These are phyloP conservation scores for Typhlomys cinereus DNA, from an alignment of 2,113 vertebrate species.

Conservation along the genomic window DNA sequence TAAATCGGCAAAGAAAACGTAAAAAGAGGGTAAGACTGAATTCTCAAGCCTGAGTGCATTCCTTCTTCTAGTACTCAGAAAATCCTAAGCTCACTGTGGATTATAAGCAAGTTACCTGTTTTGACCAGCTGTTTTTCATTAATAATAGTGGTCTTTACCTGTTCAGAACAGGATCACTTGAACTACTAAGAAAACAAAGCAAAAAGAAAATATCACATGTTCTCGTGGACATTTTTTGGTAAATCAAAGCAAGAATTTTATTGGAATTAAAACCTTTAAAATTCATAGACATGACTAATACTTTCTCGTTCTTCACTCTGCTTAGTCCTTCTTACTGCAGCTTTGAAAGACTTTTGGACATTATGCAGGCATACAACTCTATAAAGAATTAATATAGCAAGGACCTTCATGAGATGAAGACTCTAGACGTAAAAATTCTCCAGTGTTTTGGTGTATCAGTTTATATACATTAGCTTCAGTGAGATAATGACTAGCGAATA, in stretches of 20 bases:
- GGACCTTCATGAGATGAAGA: slow-evolving; percentile 11
- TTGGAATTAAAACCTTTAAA: slow-evolving; percentile 31
- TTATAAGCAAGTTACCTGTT: slow-evolving; percentile 9
- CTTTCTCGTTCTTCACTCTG: slow-evolving; percentile 47
- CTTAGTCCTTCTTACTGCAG: slow-evolving; percentile 2
- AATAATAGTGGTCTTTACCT: background rate
- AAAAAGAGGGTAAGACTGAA: background rate
- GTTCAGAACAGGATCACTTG: background rate
- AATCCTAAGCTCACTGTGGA: slow-evolving; percentile 27
- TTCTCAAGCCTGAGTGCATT: background rate
- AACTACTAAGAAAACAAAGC: slow-evolving; percentile 9
- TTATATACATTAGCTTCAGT: background rate
- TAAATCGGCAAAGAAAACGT: slow-evolving; percentile 3
- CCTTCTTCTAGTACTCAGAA: background rate
- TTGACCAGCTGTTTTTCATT: slow-evolving; percentile 19
- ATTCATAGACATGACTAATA: slow-evolving; percentile 32
- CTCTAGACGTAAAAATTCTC: slow-evolving; percentile 12
- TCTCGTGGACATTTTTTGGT: slow-evolving; percentile 7
- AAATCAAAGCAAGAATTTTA: slow-evolving; percentile 21
- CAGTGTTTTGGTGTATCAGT: slow-evolving; percentile 11
- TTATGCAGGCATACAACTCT: background rate
- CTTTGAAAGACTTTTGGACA: slow-evolving; percentile 18
- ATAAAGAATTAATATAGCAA: slow-evolving; percentile 17
- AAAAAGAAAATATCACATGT: slow-evolving; percentile 44
- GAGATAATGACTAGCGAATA: background rate